Evolutionary conservation across 1,140 invertebrate species (phyloP), one percentile per base, ranked within the genome.

Genomic region (Saccostrea echinata): DNA sequence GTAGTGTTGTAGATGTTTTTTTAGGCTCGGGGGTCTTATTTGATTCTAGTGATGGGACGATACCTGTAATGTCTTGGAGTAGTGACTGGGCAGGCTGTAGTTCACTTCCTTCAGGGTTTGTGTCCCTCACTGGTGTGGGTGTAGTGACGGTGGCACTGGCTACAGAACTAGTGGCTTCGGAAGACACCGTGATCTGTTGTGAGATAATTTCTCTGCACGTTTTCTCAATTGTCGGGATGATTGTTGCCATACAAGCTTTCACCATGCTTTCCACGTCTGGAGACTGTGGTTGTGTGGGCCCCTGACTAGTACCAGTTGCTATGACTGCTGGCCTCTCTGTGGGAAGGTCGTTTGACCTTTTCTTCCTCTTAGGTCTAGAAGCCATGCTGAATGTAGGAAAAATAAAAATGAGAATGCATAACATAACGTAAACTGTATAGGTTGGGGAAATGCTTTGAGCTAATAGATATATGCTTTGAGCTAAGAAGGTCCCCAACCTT

Each of bases 321-420:
- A 24, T 24, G 18, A n/a, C n/a, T 64, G 61, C n/a, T 64, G 61
- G 11, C 61, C 18, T 64, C 61, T 64, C n/a, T 21, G 61, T 24
- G 18, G 18, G 24, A n/a, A 21, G 24, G n/a, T 64, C 11, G n/a
- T 21, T 64, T 64, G 61, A 64, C 1, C n/a, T 0, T 24, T 21
- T 64, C n/a, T 64, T 64, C 24, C 24, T 27, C 3, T 71, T 71
- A 11, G 64, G n/a, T 71, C 64, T 71, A 1, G n/a, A 27, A 71
- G 64, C n/a, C 64, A 71, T 71, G 64, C 64, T 71, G 24, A 71
- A 71, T 71, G 24, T 8, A n/a, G 64, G 64, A 13, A 71, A 71
- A 71, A 71, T 71, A 30, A 71, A 27, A 9, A 27, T 11, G 24
- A 3, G 11, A 13, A 55, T 3, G 9, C 21, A 71, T 27, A 27